Evolutionary conservation across 2,888 invertebrate genomes (phyloP), one percentile per base, ranked within the genome.

Genomic region (Leptothorax acervorum): DNA sequence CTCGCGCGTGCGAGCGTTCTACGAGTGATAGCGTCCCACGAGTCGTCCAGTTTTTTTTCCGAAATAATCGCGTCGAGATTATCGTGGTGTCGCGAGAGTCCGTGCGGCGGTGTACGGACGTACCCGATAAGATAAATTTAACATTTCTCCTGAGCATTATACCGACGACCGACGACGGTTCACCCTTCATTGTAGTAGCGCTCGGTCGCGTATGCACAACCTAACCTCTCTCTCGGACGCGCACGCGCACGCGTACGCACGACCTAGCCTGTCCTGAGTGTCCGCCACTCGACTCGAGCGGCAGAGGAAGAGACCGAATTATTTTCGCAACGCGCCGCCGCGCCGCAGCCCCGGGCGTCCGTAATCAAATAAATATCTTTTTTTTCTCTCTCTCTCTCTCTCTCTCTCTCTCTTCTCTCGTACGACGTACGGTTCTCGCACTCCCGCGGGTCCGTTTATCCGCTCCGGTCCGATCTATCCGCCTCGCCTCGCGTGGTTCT

Each of bases 91-190:
- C 48, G 12, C 31, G 28, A 2, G 53, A 4, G 28, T 18, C 4
- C 12, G 5, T 35, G 35, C 35, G 28, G 18, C 51, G 51, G 0
- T 0, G 23, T n/a, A 23, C 8, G 31, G n/a, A 8, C 1, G 4
- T 0, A 9, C 12, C 15, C 12, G 57, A 79, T 79, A 71, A 79
- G 57, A 70, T 79, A 70, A 79, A 60, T 48, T 70, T 71, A 55
- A 70, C 55, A 78, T 45, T 79, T 70, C 68, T 76, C 23, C 11
- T 28, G 39, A n/a, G 9, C 31, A 70, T 70, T 53, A 65, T 71
- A 66, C 23, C 31, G 12, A 2, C 39, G 55, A 78, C 12, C 66
- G 48, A 42, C 68, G 60, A 45, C 31, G 66, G 18, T 18, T 65
- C 65, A 18, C 51, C 51, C 39, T 76, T 51, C 35, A 55, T 55